Conservation (phyloP, 2,113 vertebrate genomes). For the Podocnemis expansa region DNA sequence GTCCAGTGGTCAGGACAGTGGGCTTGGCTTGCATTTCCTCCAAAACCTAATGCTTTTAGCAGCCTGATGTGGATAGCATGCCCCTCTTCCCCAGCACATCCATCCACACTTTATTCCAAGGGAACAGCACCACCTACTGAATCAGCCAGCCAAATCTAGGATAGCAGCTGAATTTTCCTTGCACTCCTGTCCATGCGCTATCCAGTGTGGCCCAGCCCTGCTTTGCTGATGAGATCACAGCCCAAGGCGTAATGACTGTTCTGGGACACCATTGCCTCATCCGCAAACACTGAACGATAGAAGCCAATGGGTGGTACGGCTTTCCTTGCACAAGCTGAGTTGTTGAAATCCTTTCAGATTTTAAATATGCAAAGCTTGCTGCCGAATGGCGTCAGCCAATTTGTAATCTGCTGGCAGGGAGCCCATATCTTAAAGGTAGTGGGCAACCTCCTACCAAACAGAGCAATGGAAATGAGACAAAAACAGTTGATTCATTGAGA, state of each 20-base stretch:
- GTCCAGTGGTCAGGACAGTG: conserved; percentile 31
- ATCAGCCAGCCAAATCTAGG: conserved; percentile 56
- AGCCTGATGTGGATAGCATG: not conserved
- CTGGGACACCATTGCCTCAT: conserved; percentile 39
- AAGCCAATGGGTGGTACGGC: conserved; percentile 32
- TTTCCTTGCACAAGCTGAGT: conserved; percentile 41
- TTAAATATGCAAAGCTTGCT: conserved; percentile 55
- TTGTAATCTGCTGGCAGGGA: conserved; percentile 40
- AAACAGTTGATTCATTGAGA: not conserved
- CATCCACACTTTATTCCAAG: conserved; percentile 22
- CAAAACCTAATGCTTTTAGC: conserved; percentile 32
- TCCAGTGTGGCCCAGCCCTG: conserved; percentile 50
- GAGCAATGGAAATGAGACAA: conserved; percentile 2
- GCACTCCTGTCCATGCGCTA: conserved; percentile 23
- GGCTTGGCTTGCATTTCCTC: conserved; percentile 46
- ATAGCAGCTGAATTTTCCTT: conserved; percentile 50
- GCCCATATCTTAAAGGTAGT: not conserved
- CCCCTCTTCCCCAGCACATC: conserved; percentile 25
- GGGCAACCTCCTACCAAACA: not conserved
- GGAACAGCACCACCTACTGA: conserved; percentile 69
- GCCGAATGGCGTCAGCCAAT: conserved; percentile 59
- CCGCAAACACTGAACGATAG: conserved; percentile 47
- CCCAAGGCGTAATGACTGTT: conserved; percentile 24
- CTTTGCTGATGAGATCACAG: conserved; percentile 46
- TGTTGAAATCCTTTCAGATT: not conserved